Base-by-base conservation (phyloP, 2,797 vertebrate genomes). In the Heterohyrax brucei region DNA sequence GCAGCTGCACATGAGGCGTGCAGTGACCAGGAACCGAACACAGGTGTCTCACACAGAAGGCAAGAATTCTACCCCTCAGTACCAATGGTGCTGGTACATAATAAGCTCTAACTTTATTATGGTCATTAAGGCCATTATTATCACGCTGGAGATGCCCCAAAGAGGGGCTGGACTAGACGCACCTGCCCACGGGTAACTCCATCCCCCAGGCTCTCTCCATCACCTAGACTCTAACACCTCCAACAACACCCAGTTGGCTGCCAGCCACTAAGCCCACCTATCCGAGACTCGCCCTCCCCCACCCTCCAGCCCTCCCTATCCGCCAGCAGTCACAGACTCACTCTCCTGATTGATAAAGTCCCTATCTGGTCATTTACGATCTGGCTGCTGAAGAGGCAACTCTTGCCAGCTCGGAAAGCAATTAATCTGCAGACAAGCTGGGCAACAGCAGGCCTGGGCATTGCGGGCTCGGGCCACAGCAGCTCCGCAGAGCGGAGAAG, bases 381-480 rank as follows among this genome's bases (percentile, higher is more conserved):
- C 99, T 99, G 99, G 99, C 99, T 99, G 99, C 99, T 99, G 99
- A 98, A 99, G 99, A 99, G 99, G 99, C 99, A 98, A 99, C 99
- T 99, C 99, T 99, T 99, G 99, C 99, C 99, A 99, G 99, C 99
- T 99, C 98, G 98, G 99, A 99, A 99, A 99, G 99, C 99, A 99
- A 99, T 99, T 99, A 99, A 99, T 99, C 99, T 99, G 99, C 99
- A 99, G 99, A 99, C 99, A 99, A 99, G 99, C 99, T 96, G 98
- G 99, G 99, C 99, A 99, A 99, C 99, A 99, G 99, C 99, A 99
- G 99, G 99, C 98, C 99, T 99, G 99, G 98, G 99, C 99, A 99
- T 99, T 99, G 98, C 99, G 99, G 99, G 99, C 99, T 99, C 99
- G 98, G 99, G 99, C 99, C 98, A 98, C 98, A 98, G 98, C 98